Conservation (phyloP, 30 jellyfish, hydroid and myxozoan genomes). For the Sanderia malayensis region DNA sequence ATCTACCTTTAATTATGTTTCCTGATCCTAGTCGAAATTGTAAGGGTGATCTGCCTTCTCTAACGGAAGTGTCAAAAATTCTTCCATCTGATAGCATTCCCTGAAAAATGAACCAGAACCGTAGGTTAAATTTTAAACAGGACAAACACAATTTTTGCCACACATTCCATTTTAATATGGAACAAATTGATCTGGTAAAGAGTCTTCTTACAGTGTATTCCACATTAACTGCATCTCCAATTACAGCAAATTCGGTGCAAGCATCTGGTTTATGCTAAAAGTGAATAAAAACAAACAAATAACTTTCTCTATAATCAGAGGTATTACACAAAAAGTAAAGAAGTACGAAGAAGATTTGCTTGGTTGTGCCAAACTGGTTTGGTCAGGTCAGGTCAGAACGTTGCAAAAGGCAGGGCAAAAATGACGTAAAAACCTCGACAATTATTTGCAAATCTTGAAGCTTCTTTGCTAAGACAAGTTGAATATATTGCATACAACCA, state of each 20-base stretch:
- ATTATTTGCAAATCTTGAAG: conserved; percentile 59
- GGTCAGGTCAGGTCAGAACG: too few relatives aligned
- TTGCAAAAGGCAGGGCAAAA: too few relatives aligned
- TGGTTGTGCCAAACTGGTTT: too few relatives aligned
- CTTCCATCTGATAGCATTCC: conserved; percentile 90
- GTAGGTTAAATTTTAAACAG: too few relatives aligned
- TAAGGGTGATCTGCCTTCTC: conserved; percentile 73
- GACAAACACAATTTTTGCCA: too few relatives aligned
- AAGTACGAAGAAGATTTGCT: too few relatives aligned
- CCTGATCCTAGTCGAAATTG: conserved; percentile 80
- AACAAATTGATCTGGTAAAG: neutral
- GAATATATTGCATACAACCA: too few relatives aligned
- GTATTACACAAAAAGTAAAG: too few relatives aligned
- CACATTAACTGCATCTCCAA: conserved; percentile 85
- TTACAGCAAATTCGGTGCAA: conserved; percentile 78
- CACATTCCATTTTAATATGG: neutral
- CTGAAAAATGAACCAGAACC: conserved; percentile 46
- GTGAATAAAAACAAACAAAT: too few relatives aligned
- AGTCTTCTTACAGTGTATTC: conserved; percentile 72
- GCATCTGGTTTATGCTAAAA: conserved; percentile 75
- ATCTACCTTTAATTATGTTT: conserved; percentile 63
- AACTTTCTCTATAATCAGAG: too few relatives aligned
- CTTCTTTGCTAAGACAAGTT: conserved; percentile 12
- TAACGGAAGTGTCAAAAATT: conserved; percentile 78
- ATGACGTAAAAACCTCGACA: conserved; percentile 72